Conservation (phyloP, 2,797 vertebrate genomes). For the Coregonus sp. region DNA sequence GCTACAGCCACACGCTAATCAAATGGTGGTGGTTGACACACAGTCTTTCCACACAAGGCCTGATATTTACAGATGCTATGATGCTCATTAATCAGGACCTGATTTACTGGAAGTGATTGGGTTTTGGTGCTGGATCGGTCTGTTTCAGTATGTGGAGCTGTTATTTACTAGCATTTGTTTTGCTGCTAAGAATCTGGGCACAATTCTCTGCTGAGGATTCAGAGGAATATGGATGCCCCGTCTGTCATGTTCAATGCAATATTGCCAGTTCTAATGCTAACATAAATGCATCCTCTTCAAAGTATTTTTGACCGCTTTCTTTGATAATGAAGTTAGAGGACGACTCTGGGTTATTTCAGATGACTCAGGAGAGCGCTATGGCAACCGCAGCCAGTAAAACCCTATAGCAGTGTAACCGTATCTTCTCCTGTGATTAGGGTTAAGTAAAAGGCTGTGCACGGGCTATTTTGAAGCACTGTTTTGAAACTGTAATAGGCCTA, state of each 20-base stretch:
- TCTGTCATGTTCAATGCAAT: no score
- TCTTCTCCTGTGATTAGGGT: background rate
- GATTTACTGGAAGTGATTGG: slow-evolving; percentile 39
- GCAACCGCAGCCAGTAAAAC: background rate
- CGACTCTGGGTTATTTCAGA: background rate
- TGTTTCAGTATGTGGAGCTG: background rate
- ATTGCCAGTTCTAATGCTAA: no score
- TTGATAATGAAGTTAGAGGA: background rate
- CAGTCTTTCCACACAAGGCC: slow-evolving; percentile 1
- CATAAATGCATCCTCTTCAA: no score
- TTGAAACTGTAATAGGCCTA: no score
- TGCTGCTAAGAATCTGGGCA: background rate
- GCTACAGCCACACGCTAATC: slow-evolving; percentile 46
- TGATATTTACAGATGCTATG: slow-evolving; percentile 20
- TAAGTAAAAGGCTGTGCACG: background rate
- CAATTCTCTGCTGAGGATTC: background rate
- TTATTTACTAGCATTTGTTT: slow-evolving; percentile 3
- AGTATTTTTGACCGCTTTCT: no score
- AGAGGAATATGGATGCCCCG: no score
- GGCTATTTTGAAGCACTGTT: no score
- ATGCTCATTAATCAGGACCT: slow-evolving; percentile 22
- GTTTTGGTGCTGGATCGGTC: slow-evolving; percentile 17
- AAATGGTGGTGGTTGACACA: slow-evolving; percentile 24
- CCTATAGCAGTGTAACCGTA: background rate
- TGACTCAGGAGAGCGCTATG: background rate